phyloP scores from a whole-genome alignment of 2,113 vertebrate genomes.

The Diglossa brunneiventris region DNA sequence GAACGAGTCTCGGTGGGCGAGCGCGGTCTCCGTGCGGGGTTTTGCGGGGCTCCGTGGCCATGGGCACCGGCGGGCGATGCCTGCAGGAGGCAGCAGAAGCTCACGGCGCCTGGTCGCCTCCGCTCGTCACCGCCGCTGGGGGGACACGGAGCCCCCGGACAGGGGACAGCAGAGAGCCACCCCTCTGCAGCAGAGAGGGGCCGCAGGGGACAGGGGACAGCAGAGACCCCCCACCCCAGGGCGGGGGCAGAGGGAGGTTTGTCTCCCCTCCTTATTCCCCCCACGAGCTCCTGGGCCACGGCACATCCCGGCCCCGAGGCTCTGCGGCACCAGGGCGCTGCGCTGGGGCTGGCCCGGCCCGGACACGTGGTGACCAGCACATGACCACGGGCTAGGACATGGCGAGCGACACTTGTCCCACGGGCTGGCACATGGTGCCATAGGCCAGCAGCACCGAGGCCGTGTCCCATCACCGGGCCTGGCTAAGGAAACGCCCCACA shows the following conservation, averaged over 20 bases:
- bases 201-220: not conserved
- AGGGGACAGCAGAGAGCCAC: not conserved
- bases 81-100: constrained; percentile 55
- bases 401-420: not conserved
- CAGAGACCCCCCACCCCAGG: not conserved
- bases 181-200: no score
- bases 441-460: not conserved
- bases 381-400: not conserved
- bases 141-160: not conserved
- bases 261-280: not conserved
- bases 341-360: not conserved
- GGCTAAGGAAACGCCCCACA: not conserved
- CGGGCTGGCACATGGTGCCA: not conserved
- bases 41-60: not conserved
- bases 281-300: not conserved
- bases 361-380: not conserved
- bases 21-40: not conserved
- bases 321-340: not conserved
- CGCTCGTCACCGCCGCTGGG: not conserved
- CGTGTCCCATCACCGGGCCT: not conserved
- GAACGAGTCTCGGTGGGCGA: not conserved
- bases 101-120: not conserved
- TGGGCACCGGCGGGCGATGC: not conserved
- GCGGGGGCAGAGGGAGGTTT: not conserved
- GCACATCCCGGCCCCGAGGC: not conserved